Base-by-base conservation (phyloP, 2,888 invertebrate species). In the Spodoptera picta region DNA sequence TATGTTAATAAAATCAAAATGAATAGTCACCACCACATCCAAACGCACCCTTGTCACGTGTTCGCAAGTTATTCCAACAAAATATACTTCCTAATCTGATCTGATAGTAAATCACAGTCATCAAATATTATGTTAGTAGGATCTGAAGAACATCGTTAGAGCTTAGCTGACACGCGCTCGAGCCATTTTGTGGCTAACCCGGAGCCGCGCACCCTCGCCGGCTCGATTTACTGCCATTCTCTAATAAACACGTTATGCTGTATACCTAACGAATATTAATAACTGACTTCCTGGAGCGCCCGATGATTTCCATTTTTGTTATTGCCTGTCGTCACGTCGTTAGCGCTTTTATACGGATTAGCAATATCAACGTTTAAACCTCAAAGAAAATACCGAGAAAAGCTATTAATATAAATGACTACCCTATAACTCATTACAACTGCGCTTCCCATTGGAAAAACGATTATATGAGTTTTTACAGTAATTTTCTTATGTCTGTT, bases 171-270 rank as follows among this genome's bases (percentile, higher is more conserved):
- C 93, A 93, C 93, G 92, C 92, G 93, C 79, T 83, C 69, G 67
- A 75, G 79, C 86, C 91, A 88, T 91, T 91, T 86, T 89, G 92
- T 80, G 92, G 92, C 84, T 85, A 87, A 87, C 88, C 87, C 77
- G 69, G 77, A 65, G 69, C 72, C 75, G 49, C 59, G 62, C 69
- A 76, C 82, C 81, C 79, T 83, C 77, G 61, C 77, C 77, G 70
- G 75, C 71, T 78, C 82, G 86, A 89, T 91, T 92, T 91, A 92
- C 89, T 87, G 87, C 86, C 84, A 80, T 83, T 82, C 87, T 87
- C 88, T 93, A 92, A 93, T 93, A 92, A 92, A 92, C 92, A 92
- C 91, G 90, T 93, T 90, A 86, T 86, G 83, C 82, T 83, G 84
- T 84, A 82, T 83, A 86, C 85, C 87, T 90, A 91, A 91, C 88